phyloP scores from a whole-genome alignment of 2,113 vertebrate species.

The Nematolebias whitei region DNA sequence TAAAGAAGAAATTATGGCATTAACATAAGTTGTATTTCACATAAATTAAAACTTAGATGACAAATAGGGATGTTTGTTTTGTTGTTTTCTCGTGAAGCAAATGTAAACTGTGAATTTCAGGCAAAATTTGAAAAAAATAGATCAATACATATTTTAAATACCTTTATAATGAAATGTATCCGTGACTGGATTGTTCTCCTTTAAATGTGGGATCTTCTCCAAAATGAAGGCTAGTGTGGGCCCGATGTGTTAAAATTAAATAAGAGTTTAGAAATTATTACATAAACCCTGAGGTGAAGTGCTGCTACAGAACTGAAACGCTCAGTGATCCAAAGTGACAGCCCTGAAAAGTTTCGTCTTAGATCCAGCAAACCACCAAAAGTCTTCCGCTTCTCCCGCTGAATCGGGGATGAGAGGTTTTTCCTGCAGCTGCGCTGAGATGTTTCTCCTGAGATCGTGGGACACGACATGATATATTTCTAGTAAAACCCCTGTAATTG shows the following conservation, averaged over 20 bases:
- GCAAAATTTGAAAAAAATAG: too few species aligned
- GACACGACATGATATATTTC: slow-evolving; percentile 63
- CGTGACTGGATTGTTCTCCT: neutral
- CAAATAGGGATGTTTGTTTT: too few species aligned
- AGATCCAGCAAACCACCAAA: neutral
- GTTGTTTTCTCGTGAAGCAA: too few species aligned
- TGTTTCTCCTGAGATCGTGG: slow-evolving; percentile 47
- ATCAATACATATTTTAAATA: too few species aligned
- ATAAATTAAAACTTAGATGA: too few species aligned
- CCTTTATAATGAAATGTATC: too few species aligned
- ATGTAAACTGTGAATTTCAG: too few species aligned
- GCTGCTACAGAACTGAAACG: neutral
- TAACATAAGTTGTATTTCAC: too few species aligned
- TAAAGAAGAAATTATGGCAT: too few species aligned
- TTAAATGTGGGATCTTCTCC: neutral
- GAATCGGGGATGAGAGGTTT: slow-evolving; percentile 9
- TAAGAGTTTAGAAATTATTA: neutral
- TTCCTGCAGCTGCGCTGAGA: slow-evolving; percentile 17
- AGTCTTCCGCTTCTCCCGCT: too few species aligned
- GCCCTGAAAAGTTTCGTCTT: neutral
- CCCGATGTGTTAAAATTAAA: slow-evolving; percentile 15
- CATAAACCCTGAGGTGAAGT: slow-evolving; percentile 22
- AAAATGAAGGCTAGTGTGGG: neutral
- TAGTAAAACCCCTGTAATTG: slow-evolving; percentile 65
- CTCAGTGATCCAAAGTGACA: slow-evolving; percentile 32